These are phyloP conservation scores for Phragmatobia fuliginosa DNA, from an alignment of 2,888 invertebrate genomes.

Conservation along the genomic window DNA sequence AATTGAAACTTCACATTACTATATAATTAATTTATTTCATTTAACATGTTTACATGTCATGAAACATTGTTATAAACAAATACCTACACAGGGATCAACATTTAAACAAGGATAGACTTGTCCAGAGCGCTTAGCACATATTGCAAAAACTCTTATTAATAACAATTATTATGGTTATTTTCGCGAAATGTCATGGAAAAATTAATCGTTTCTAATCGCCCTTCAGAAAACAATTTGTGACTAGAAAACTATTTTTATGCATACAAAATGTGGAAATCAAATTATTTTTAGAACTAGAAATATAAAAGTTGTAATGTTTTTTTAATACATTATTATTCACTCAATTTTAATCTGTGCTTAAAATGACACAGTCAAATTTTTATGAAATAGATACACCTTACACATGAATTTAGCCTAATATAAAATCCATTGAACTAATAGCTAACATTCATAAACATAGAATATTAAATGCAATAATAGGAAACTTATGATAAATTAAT, in stretches of 20 bases:
- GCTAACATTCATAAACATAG: constrained; percentile 43
- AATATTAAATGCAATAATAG: constrained; percentile 57
- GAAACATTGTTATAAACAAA: constrained; percentile 55
- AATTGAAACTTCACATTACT: constrained; percentile 34
- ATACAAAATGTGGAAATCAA: constrained; percentile 50
- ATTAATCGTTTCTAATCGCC: constrained; percentile 33
- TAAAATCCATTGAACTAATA: constrained; percentile 34
- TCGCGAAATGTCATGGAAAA: constrained; percentile 50
- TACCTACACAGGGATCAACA: constrained; percentile 71
- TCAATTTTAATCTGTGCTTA: constrained; percentile 14
- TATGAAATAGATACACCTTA: constrained; percentile 9
- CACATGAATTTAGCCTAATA: constrained; percentile 32
- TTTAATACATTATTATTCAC: constrained; percentile 2
- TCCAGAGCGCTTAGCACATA: constrained; percentile 53
- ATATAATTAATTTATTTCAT: constrained; percentile 58
- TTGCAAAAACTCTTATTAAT: constrained; percentile 33
- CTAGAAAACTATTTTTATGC: constrained; percentile 53
- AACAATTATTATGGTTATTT: constrained; percentile 29
- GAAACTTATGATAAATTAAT: constrained; percentile 46
- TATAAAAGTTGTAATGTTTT: constrained; percentile 38
- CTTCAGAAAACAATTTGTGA: constrained; percentile 47
- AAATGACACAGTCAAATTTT: constrained; percentile 11
- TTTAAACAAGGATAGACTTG: constrained; percentile 57
- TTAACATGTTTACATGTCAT: constrained; percentile 56
- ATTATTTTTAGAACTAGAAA: constrained; percentile 43